Base-by-base conservation (phyloP, 2,113 vertebrate genomes). In the Spea multiplicata region DNA sequence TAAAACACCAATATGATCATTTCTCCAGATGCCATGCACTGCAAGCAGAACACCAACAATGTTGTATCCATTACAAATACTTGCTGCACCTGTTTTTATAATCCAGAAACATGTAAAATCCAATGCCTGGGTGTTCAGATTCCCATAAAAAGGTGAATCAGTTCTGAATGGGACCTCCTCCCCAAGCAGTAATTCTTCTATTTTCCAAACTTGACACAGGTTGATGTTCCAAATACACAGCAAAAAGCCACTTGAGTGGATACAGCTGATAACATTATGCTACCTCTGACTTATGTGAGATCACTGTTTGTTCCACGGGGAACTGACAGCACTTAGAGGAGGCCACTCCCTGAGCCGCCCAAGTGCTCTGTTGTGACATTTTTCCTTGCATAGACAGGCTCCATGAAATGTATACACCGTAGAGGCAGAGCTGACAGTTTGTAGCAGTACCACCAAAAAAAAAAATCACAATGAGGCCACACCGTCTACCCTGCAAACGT, bases 261-360 rank as follows among this genome's bases (percentile, higher is more conserved):
- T 70, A 48, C 8, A 44, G 66, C 66, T 69, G 49, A 55, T 67
- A 75, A 14, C 4, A 66, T 47, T 46, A 64, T 67, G 62, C 44
- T 66, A 16, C 46, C 74, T 65, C 73, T 75, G 66, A 61, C 66
- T 71, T 13, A 66, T 44, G 59, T 65, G 68, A 78, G 66, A n/a
- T 17, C 44, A 52, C 59, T 52, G 48, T 66, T 73, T 52, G 71
- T 48, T 46, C 76, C 44, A 79, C 62, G 57, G 76, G 69, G 30
- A 30, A 79, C 0, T 55, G 69, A 45, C 76, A 73, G 62, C 49
- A 78, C 59, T 49, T 46, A 46, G 68, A 47, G 47, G 67, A 71
- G 75, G 70, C 70, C 76, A 79, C 70, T 79, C 76, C 76, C 76
- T 78, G 61, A 52, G 62, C 45, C 65, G 69, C 66, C 69, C 66